Evolutionary conservation across 2,113 vertebrate species (phyloP).

Genomic region (Promerops cafer): DNA sequence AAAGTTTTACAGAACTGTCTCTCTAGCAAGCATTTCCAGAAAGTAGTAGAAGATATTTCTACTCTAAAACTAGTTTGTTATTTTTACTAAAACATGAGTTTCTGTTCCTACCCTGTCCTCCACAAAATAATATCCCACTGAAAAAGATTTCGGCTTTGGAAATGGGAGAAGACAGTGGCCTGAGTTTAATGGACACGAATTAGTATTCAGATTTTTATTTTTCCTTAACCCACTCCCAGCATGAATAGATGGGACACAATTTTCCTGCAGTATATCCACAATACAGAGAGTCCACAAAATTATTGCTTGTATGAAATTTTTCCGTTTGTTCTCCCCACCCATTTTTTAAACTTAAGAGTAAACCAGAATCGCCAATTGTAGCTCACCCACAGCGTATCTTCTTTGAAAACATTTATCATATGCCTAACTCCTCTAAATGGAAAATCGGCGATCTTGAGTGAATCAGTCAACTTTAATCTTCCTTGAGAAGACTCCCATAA

Average conservation of each 20-base stretch:
- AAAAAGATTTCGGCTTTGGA: neutral
- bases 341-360: neutral
- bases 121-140: neutral
- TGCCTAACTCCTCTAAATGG: neutral
- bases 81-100: neutral
- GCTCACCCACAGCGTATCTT: neutral
- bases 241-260: neutral
- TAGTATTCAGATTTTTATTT: neutral
- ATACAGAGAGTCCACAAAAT: neutral
- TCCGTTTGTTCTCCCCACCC: neutral
- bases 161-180: neutral
- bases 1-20: neutral
- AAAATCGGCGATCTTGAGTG: neutral
- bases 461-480: slow-evolving; percentile 20
- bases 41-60: neutral
- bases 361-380: neutral
- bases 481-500: neutral
- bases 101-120: neutral
- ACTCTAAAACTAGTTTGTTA: neutral
- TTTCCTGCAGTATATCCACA: neutral
- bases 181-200: neutral
- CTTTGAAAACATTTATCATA: neutral
- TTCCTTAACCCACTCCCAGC: neutral
- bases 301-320: neutral
- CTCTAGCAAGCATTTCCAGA: neutral